A percentile compares a stretch with the other conserved stretches of the same genome.
Evolutionary conservation across 2,113 vertebrate genomes (phyloP).

Genomic region (Laticauda colubrina): DNA sequence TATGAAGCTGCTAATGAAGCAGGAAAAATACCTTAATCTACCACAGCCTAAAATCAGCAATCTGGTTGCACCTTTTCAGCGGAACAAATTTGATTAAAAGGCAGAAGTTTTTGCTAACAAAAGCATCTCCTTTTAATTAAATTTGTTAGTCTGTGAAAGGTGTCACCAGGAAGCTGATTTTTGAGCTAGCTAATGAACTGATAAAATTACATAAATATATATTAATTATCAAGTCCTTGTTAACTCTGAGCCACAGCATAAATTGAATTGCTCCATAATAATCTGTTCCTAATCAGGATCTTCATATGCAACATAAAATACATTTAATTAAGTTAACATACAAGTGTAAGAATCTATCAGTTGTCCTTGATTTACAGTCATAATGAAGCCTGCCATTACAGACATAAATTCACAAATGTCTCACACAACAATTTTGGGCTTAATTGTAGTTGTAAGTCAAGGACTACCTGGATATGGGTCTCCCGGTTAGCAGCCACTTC

Average conservation of each 20-base stretch:
- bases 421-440: too few species aligned
- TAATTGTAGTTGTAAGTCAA: neutral
- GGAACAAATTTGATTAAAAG: neutral
- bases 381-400: neutral
- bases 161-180: neutral
- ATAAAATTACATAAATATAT: neutral
- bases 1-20: neutral
- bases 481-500: neutral
- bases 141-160: neutral
- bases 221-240: neutral
- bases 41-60: neutral
- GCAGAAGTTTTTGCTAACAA: neutral
- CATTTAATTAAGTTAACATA: neutral
- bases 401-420: too few species aligned
- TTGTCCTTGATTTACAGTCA: neutral
- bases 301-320: too few species aligned
- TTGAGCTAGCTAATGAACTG: neutral
- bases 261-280: neutral
- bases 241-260: neutral
- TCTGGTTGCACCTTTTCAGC: neutral
- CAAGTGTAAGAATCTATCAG: neutral
- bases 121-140: neutral
- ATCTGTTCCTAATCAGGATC: neutral
- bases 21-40: neutral
- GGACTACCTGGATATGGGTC: neutral